phyloP scores from a whole-genome alignment of 37 sponge, comb jelly and placozoan genomes.

The Bolinopsis microptera region DNA sequence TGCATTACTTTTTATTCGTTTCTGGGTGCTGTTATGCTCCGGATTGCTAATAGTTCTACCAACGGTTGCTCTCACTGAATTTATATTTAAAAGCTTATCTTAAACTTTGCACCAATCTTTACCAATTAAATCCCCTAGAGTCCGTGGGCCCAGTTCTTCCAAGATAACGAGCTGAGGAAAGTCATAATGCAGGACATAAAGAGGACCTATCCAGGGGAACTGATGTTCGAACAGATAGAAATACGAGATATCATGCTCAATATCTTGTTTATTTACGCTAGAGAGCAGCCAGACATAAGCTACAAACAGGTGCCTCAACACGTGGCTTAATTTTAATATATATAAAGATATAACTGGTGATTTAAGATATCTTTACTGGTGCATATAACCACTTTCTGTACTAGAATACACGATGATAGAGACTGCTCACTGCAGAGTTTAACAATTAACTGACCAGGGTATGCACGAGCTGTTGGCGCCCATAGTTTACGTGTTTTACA shows the following conservation, averaged over 20 bases:
- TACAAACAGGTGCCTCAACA: slow-evolving; percentile 94
- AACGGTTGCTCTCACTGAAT: too few relatives aligned
- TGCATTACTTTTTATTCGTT: too few relatives aligned
- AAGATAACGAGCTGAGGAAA: slow-evolving; percentile 77
- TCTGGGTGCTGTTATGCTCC: too few relatives aligned
- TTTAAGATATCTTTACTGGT: too few relatives aligned
- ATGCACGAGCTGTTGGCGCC: slow-evolving; percentile 98
- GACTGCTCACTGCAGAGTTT: too few relatives aligned
- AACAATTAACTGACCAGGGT: slow-evolving; percentile 74
- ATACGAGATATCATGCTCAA: slow-evolving; percentile 77
- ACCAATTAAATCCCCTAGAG: slow-evolving; percentile 81
- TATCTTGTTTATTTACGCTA: slow-evolving; percentile 88
- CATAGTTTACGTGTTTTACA: slow-evolving; percentile 81
- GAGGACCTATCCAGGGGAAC: slow-evolving; percentile 83
- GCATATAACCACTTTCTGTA: too few relatives aligned
- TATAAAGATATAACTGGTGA: too few relatives aligned
- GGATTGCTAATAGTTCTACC: too few relatives aligned
- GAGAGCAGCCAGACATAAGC: slow-evolving; percentile 74
- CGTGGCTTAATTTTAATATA: background rate
- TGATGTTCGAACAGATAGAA: slow-evolving; percentile 75
- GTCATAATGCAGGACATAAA: slow-evolving; percentile 83
- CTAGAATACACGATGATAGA: too few relatives aligned
- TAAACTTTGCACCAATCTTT: too few relatives aligned
- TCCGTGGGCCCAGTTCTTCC: slow-evolving; percentile 93
- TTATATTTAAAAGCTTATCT: too few relatives aligned